A percentile compares a stretch with the other conserved stretches of the same genome.
phyloP scores from a whole-genome alignment of 2,888 invertebrate species.

The Sphinx pinastri region DNA sequence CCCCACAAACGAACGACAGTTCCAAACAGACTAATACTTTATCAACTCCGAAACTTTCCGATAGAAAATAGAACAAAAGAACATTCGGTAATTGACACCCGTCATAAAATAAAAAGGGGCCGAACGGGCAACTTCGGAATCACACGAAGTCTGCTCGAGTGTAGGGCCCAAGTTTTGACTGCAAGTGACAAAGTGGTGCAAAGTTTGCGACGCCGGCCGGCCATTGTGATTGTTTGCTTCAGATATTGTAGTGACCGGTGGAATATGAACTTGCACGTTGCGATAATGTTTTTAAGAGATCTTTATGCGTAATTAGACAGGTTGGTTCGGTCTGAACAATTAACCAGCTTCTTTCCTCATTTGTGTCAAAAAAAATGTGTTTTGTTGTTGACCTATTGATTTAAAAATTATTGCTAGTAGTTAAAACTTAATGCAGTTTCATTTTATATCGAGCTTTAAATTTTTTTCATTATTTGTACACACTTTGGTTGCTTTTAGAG shows the following conservation, averaged over 20 bases:
- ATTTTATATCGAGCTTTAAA: too few species aligned
- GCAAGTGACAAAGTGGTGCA: slow-evolving; percentile 57
- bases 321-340: neutral
- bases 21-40: slow-evolving; percentile 13
- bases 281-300: neutral
- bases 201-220: slow-evolving; percentile 40
- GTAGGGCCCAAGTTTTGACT: slow-evolving; percentile 53
- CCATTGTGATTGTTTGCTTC: slow-evolving; percentile 26
- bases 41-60: slow-evolving; percentile 10
- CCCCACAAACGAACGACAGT: neutral
- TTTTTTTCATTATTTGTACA: too few species aligned
- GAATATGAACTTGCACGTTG: slow-evolving; percentile 25
- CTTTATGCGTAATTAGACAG: neutral
- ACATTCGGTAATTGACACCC: slow-evolving; percentile 57
- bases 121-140: slow-evolving; percentile 43
- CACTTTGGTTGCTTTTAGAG: too few species aligned
- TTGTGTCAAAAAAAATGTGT: too few species aligned
- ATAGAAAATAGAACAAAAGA: slow-evolving; percentile 49
- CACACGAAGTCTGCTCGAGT: slow-evolving; percentile 19
- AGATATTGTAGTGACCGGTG: slow-evolving; percentile 21
- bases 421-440: too few species aligned
- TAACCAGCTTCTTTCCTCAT: too few species aligned
- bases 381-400: too few species aligned
- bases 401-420: too few species aligned
- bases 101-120: slow-evolving; percentile 55